Evolutionary conservation across 2,113 vertebrate species (phyloP).

Genomic region (Dermatemys mawii): DNA sequence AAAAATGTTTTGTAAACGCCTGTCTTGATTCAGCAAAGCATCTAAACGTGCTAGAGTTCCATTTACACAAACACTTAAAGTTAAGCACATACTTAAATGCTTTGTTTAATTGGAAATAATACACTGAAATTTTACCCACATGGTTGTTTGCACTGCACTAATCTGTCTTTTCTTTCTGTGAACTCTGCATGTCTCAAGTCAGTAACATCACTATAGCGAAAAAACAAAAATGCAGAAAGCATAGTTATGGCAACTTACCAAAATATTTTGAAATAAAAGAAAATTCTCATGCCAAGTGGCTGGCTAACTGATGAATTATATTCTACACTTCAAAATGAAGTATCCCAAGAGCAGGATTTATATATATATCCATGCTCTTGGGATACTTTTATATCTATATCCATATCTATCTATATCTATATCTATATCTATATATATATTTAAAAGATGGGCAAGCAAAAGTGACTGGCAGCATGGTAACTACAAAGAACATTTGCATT

Average conservation of each 20-base stretch:
- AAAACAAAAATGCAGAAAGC: not conserved
- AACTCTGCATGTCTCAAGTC: not conserved
- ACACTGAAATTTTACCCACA: constrained; percentile 13
- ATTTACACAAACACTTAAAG: constrained; percentile 58
- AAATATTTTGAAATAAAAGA: not conserved
- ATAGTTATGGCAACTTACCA: not conserved
- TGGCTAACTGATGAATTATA: not conserved
- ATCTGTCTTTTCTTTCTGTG: not conserved
- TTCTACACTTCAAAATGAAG: not conserved
- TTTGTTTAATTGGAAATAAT: constrained; percentile 55
- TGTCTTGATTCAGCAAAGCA: constrained; percentile 58
- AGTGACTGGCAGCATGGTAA: fast-evolving
- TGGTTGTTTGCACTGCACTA: not conserved
- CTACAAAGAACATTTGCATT: not conserved
- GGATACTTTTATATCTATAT: no score
- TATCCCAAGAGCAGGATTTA: not conserved
- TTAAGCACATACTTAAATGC: constrained; percentile 56
- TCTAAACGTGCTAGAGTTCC: constrained; percentile 34
- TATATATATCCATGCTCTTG: no score
- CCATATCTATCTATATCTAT: no score
- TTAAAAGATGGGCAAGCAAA: not conserved
- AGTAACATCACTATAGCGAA: not conserved
- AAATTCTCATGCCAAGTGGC: not conserved
- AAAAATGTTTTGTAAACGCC: constrained; percentile 37
- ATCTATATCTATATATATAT: no score